Base-by-base conservation (phyloP, 2,888 invertebrate species). In the Eutolmus rufibarbis region DNA sequence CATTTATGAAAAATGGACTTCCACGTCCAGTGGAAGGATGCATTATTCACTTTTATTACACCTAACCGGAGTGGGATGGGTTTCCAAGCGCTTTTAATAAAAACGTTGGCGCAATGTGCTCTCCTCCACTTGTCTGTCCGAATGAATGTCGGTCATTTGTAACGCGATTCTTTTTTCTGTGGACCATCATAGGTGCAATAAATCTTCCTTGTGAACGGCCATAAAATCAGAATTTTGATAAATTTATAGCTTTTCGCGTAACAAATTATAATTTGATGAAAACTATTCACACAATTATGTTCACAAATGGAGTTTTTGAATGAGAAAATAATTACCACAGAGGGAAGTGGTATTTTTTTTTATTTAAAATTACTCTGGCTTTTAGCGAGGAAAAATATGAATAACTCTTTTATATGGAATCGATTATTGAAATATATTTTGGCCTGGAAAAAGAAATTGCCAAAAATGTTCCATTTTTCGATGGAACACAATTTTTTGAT, bases 11-110 rank as follows among this genome's bases (percentile, higher is more conserved):
- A 74, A 84, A 84, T 79, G 28, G 56, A 74, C 34, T 66, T 7
- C 28, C 9, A 37, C 66, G 19, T 57, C 37, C 57, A 19, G 19
- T 5, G 57, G 57, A 19, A 84, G 28, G 5, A 74, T 43, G 74
- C 66, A 84, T 66, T 84, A 85, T 85, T 74, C 46, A 85, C 85
- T 43, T 43, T 74, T 74, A 79, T 79, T 85, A 74, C 66, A 14
- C 16, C 74, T 43, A 74, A 85, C 74, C 16, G 34, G 14, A 16
- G 28, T 28, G 23, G 85, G 14, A n/a, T 16, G 43, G 40, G 14
- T n/a, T 85, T 46, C 23, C 23, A 28, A 46, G 74, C 16, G 46
- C 51, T 23, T 84, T 84, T 84, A 85, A 85, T 85, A 74, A 74
- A 74, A 85, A 46, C 43, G 37, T 84, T 84, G 43, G 23, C 23